phyloP scores from a whole-genome alignment of 2,888 invertebrate genomes.

The Reticulitermes lucifugus region DNA sequence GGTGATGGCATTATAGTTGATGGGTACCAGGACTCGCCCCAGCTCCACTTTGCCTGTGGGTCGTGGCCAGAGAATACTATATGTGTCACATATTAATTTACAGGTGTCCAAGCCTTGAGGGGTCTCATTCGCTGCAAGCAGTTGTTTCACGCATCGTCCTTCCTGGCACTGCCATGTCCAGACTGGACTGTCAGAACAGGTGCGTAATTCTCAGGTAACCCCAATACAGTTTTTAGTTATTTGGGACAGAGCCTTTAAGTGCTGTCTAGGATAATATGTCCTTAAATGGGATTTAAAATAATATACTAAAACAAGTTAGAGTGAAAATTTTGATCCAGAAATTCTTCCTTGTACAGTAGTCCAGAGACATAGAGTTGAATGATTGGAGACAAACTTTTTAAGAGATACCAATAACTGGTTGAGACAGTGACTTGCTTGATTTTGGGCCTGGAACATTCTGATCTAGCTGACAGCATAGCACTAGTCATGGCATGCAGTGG shows the following conservation, averaged over 20 bases:
- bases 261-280: not conserved
- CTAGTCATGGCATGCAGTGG: no score
- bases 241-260: not conserved
- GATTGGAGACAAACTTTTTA: no score
- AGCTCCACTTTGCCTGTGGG: slow-evolving; percentile 71
- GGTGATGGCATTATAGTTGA: slow-evolving; percentile 68
- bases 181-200: not conserved
- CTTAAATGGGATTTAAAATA: not conserved
- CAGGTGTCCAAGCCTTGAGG: slow-evolving; percentile 48
- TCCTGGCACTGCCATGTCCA: slow-evolving; percentile 51
- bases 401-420: no score
- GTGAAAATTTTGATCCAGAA: not conserved
- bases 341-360: not conserved
- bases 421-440: no score
- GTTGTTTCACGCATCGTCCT: slow-evolving; percentile 47
- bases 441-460: no score
- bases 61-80: slow-evolving; percentile 70
- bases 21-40: slow-evolving; percentile 58
- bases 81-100: slow-evolving; percentile 50
- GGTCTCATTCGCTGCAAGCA: slow-evolving; percentile 11
- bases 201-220: not conserved
- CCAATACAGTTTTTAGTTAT: not conserved
- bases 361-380: not conserved
- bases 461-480: no score
- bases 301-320: no score